phyloP scores from a whole-genome alignment of 2,113 vertebrate genomes.

The Engystomops pustulosus region DNA sequence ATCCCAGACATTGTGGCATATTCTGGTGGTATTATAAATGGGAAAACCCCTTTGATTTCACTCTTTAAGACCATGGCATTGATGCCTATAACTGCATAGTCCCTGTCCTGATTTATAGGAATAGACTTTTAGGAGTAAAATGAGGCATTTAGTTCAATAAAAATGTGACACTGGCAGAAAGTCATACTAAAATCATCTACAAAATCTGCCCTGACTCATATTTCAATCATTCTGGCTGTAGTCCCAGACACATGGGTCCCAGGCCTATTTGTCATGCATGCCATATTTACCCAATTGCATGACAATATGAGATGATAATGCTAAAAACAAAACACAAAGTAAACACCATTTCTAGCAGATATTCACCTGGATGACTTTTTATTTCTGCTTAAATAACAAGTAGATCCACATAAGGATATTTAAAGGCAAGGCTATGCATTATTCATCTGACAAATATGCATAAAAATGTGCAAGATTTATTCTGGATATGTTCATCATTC shows the following conservation, averaged over 20 bases:
- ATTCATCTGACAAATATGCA: background rate
- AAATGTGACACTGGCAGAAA: too few species aligned
- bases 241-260: too few species aligned
- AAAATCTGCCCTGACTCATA: background rate
- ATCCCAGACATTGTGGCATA: too few species aligned
- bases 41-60: too few species aligned
- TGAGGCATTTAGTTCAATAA: too few species aligned
- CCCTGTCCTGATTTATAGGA: too few species aligned
- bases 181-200: too few species aligned
- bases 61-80: too few species aligned
- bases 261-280: background rate
- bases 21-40: too few species aligned
- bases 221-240: background rate
- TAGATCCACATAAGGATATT: slow-evolving; percentile 6
- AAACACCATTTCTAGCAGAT: background rate
- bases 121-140: too few species aligned
- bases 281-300: background rate
- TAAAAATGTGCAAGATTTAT: background rate
- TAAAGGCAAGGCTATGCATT: background rate
- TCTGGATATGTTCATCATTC: background rate
- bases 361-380: background rate
- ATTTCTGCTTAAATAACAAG: background rate
- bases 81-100: too few species aligned
- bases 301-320: background rate
- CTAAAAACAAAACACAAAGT: background rate